phyloP scores from a whole-genome alignment of 2,797 vertebrate genomes.

The Enteromius paludinosus region DNA sequence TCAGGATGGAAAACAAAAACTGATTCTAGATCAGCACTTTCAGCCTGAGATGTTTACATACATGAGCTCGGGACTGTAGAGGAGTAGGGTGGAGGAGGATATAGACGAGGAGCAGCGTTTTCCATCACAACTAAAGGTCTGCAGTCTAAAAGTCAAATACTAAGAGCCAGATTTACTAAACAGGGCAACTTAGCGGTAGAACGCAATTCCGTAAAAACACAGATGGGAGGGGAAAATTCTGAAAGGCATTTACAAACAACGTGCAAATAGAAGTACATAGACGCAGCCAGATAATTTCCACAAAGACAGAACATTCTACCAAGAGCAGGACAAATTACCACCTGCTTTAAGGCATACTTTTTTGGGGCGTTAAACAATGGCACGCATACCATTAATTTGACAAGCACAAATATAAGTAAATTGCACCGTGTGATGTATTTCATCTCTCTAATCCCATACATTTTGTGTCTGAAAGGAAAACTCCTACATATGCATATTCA shows the following conservation, averaged over 20 bases:
- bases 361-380: background rate
- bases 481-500: background rate
- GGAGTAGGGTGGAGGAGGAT: background rate
- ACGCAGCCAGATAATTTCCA: background rate
- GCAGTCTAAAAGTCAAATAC: background rate
- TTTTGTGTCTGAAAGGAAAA: background rate
- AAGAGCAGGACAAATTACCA: background rate
- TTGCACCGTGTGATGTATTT: background rate
- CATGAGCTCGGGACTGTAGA: conserved; percentile 16
- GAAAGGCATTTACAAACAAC: background rate
- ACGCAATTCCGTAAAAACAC: background rate
- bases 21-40: conserved; percentile 17
- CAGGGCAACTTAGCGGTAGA: background rate
- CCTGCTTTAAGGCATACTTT: background rate
- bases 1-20: conserved; percentile 24
- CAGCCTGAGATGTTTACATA: conserved; percentile 1
- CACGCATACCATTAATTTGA: background rate
- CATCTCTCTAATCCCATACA: background rate
- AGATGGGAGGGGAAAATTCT: background rate
- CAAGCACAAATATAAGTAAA: background rate
- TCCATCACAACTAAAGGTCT: conserved; percentile 1
- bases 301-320: background rate
- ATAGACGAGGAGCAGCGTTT: background rate
- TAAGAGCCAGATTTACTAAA: background rate
- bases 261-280: background rate